Evolutionary conservation across 2,888 invertebrate species (phyloP).

Genomic region (Labia minor): DNA sequence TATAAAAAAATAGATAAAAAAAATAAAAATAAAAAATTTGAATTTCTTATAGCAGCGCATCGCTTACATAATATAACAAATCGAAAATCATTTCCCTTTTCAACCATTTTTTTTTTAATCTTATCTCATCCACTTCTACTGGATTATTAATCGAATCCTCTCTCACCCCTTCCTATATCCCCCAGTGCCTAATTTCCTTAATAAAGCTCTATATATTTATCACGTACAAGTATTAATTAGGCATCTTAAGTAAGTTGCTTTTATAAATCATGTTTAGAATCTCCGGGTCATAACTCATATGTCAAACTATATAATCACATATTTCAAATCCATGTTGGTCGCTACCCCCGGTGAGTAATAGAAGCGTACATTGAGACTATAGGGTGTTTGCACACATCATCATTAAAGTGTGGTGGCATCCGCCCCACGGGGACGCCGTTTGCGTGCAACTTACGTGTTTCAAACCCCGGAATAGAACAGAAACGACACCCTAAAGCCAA

Average conservation of each 20-base stretch:
- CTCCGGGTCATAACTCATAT: neutral
- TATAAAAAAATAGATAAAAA: no score
- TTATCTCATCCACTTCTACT: no score
- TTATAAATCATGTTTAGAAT: neutral
- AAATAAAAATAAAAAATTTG: no score
- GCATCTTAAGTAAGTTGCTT: slow-evolving; percentile 13
- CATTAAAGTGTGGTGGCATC: neutral
- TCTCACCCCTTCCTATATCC: no score
- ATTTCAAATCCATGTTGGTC: slow-evolving; percentile 4
- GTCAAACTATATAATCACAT: slow-evolving; percentile 4
- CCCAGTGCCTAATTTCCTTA: no score
- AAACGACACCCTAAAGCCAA: neutral
- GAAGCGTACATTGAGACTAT: no score
- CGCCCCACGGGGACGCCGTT: neutral
- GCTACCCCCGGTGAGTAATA: no score
- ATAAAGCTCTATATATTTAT: neutral
- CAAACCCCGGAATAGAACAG: neutral
- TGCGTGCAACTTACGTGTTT: slow-evolving; percentile 13
- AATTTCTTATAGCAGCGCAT: no score
- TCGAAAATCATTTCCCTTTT: no score
- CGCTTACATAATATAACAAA: no score
- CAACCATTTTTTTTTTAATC: no score
- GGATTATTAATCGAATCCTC: no score
- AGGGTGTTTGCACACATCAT: slow-evolving; percentile 9
- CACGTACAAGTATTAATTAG: slow-evolving; percentile 8